A percentile compares a stretch with the other conserved stretches of the same genome.
Evolutionary conservation across 2,113 vertebrate species (phyloP).

Genomic region (Bujurquina vittata): DNA sequence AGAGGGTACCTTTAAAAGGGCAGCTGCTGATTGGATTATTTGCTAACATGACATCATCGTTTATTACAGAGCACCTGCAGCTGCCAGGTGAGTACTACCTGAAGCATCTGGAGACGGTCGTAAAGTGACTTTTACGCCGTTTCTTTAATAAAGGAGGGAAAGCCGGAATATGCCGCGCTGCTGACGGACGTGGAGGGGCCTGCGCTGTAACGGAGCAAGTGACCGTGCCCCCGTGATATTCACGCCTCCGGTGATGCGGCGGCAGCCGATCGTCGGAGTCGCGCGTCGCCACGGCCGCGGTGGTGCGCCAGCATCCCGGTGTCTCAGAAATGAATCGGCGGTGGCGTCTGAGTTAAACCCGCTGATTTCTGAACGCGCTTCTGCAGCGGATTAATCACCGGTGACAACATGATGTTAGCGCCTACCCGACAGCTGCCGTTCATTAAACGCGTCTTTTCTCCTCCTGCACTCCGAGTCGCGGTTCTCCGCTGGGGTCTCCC

Average conservation of each 20-base stretch:
- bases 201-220: not conserved
- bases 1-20: not conserved
- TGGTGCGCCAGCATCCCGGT: not conserved
- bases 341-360: not conserved
- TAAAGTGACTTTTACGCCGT: not conserved
- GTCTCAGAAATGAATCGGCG: not conserved
- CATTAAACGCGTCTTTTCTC: conserved; percentile 4
- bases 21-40: not conserved
- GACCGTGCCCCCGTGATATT: not conserved
- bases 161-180: not conserved
- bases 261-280: not conserved
- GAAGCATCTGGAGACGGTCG: not conserved
- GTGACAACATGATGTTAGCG: not conserved
- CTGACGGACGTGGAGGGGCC: not conserved
- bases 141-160: too few relatives aligned
- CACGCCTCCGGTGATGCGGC: not conserved
- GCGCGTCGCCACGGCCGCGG: rapidly evolving
- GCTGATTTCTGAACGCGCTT: not conserved
- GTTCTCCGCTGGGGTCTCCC: not conserved
- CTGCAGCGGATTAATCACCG: not conserved
- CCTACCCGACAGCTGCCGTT: conserved; percentile 44
- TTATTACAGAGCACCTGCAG: not conserved
- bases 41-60: not conserved
- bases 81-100: not conserved
- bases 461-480: not conserved